phyloP scores from a whole-genome alignment of 2,797 vertebrate species.

The Gallirallus australis region DNA sequence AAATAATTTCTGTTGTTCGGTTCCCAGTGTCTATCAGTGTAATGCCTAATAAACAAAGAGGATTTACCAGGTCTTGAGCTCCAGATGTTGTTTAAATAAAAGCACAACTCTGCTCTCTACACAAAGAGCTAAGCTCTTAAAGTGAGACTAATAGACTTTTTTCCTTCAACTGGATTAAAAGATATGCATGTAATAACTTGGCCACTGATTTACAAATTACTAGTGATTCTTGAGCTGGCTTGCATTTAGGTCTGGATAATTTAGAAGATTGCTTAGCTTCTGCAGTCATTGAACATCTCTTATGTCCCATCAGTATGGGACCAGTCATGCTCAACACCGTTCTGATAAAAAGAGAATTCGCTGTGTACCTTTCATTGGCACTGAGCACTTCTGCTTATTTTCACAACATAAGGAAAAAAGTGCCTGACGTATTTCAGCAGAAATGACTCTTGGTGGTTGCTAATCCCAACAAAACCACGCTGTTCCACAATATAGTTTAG shows the following conservation, averaged over 20 bases:
- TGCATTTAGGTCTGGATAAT: background rate
- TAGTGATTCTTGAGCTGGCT: background rate
- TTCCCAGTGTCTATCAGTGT: background rate
- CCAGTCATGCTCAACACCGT: background rate
- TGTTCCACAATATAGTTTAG: background rate
- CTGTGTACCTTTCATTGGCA: background rate
- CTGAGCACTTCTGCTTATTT: background rate
- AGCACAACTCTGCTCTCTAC: background rate
- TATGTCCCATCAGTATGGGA: background rate
- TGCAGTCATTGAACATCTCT: background rate
- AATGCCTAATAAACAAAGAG: background rate
- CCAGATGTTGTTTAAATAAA: background rate
- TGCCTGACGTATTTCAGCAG: background rate
- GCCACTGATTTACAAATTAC: background rate
- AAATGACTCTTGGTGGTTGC: background rate
- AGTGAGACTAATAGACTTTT: background rate
- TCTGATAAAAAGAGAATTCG: background rate
- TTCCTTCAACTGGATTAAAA: background rate
- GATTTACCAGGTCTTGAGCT: background rate
- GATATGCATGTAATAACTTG: background rate
- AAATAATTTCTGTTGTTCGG: conserved; percentile 9
- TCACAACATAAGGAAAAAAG: background rate
- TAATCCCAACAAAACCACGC: background rate
- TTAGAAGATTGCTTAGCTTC: background rate
- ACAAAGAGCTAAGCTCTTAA: background rate